phyloP scores from a whole-genome alignment of 2,888 invertebrate species.

The Amblyjoppa proteus region DNA sequence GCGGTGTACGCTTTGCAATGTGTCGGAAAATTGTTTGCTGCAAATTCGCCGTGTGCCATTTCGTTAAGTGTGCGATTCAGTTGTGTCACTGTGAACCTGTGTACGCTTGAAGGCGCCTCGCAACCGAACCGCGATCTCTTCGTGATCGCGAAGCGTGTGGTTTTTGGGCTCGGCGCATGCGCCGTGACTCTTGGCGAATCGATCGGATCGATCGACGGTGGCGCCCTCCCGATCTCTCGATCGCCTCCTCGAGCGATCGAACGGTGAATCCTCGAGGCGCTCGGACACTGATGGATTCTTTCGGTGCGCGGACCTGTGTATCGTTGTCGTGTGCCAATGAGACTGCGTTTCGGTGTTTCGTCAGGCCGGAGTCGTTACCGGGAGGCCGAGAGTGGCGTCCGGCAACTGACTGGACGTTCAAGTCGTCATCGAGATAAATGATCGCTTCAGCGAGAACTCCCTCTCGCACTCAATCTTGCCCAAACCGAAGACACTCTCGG shows the following conservation, averaged over 20 bases:
- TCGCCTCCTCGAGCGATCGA: conserved; percentile 27
- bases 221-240: neutral
- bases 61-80: too few relatives aligned
- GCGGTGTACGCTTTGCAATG: too few relatives aligned
- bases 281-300: neutral
- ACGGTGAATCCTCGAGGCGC: neutral
- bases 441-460: conserved; percentile 13
- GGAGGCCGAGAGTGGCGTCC: conserved; percentile 35
- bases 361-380: conserved; percentile 47
- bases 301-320: neutral
- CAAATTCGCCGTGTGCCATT: too few relatives aligned
- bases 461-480: neutral
- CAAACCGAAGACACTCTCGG: neutral
- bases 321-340: neutral
- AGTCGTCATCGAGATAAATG: conserved; percentile 56
- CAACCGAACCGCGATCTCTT: neutral
- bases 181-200: conserved; percentile 9
- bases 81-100: too few relatives aligned
- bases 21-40: too few relatives aligned
- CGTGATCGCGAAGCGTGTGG: neutral
- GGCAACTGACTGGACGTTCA: conserved; percentile 44
- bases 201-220: conserved; percentile 16
- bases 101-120: too few relatives aligned
- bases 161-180: neutral
- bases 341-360: conserved; percentile 53